Evolutionary conservation across 30 jellyfish, hydroid and myxozoan species (phyloP).

Genomic region (Hydra vulgaris): DNA sequence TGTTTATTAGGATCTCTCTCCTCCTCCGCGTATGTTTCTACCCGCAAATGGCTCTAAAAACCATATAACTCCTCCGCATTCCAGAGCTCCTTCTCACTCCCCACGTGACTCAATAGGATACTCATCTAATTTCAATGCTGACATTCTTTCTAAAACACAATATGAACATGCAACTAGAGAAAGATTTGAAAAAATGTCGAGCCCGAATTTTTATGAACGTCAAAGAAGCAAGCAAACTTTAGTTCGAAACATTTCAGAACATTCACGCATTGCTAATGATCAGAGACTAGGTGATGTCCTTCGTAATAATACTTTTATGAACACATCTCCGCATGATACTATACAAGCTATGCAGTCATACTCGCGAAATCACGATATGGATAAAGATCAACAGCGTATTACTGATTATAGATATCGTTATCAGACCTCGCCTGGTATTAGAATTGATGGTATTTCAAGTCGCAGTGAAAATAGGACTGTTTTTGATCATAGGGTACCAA

Average conservation of each 20-base stretch:
- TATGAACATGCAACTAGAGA: not conserved
- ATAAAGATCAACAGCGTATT: conserved; percentile 5
- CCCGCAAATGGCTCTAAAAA: not conserved
- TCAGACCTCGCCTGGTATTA: not conserved
- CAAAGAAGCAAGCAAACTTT: conserved; percentile 11
- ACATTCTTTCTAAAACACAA: not conserved
- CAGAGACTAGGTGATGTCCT: not conserved
- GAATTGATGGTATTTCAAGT: conserved; percentile 1
- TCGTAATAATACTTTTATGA: not conserved
- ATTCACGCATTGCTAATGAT: not conserved
- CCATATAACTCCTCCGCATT: conserved; percentile 1
- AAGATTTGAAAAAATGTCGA: not conserved
- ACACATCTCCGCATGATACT: conserved; percentile 11
- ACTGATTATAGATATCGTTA: conserved; percentile 1
- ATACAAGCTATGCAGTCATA: conserved; percentile 2
- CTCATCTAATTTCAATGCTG: not conserved
- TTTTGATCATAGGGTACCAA: not conserved
- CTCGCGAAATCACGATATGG: conserved; percentile 7
- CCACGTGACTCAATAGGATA: not conserved
- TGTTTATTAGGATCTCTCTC: not conserved
- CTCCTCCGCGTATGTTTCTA: conserved; percentile 1
- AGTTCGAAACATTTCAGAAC: conserved; percentile 14
- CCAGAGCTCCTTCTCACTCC: conserved; percentile 1
- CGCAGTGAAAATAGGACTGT: conserved; percentile 6
- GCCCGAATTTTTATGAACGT: not conserved